A percentile compares a stretch with the other conserved stretches of the same genome.
Evolutionary conservation across 2,888 invertebrate genomes (phyloP).

Genomic region (Thecocarcelia acutangulata): DNA sequence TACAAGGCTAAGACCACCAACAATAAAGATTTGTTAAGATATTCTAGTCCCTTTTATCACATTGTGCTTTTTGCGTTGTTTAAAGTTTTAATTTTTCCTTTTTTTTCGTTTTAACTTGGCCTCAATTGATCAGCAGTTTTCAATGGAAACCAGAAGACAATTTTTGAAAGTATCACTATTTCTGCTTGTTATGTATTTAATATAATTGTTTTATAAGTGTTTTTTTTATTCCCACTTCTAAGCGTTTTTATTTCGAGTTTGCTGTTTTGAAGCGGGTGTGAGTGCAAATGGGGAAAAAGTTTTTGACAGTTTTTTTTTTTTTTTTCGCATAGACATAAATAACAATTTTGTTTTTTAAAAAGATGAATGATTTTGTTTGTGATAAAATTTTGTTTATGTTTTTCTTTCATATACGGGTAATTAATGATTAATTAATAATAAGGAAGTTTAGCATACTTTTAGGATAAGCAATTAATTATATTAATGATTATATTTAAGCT

Average conservation of each 20-base stretch:
- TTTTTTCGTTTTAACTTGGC: conserved; percentile 38
- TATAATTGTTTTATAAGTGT: conserved; percentile 21
- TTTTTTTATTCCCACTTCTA: conserved; percentile 4
- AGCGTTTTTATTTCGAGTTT: conserved; percentile 30
- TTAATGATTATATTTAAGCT: too few species aligned
- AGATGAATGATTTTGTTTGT: too few species aligned
- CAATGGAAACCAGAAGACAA: not conserved
- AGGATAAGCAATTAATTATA: too few species aligned
- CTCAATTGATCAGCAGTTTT: conserved; percentile 53
- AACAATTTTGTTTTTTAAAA: conserved; percentile 6
- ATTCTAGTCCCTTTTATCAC: conserved; percentile 9
- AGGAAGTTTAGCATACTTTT: too few species aligned
- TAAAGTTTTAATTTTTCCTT: not conserved
- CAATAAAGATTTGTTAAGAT: conserved; percentile 49
- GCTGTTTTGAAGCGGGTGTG: conserved; percentile 33
- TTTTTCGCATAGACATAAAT: conserved; percentile 63
- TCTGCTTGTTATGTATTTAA: not conserved
- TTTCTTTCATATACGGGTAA: too few species aligned
- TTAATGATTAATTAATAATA: too few species aligned
- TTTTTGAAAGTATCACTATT: not conserved
- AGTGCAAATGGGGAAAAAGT: conserved; percentile 59
- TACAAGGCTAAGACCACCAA: conserved; percentile 32
- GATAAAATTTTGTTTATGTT: too few species aligned
- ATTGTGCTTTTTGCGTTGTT: not conserved
- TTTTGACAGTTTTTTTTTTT: conserved; percentile 68